A percentile compares a stretch with the other conserved stretches of the same genome.
Conservation (phyloP, 2,888 invertebrate genomes). For the Atrina japonica region DNA sequence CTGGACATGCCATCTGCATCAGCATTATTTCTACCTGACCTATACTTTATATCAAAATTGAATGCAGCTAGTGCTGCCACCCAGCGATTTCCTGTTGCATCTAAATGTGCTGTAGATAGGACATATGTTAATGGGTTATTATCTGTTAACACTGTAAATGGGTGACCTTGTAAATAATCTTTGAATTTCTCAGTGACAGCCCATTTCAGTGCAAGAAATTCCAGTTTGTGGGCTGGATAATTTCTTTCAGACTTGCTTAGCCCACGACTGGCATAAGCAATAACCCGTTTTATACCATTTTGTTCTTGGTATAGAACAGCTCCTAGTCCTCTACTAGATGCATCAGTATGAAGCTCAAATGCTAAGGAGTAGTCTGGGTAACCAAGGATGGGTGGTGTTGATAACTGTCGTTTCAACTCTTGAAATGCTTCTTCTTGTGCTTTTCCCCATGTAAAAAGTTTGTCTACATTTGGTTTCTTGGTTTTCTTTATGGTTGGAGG, state of each 20-base stretch:
- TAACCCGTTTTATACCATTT: not conserved
- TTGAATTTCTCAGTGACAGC: not conserved
- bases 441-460: not conserved
- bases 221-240: not conserved
- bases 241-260: not conserved
- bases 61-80: not conserved
- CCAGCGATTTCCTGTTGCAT: not conserved
- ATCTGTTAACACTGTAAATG: too few relatives aligned
- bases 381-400: constrained; percentile 14
- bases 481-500: too few relatives aligned
- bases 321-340: not conserved
- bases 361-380: constrained; percentile 4
- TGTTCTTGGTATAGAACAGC: constrained; percentile 22
- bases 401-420: not conserved
- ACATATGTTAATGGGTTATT: constrained; percentile 4
- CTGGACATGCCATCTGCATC: constrained; percentile 1
- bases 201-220: not conserved
- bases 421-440: constrained; percentile 15
- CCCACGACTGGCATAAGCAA: constrained; percentile 1
- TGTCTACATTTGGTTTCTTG: not conserved
- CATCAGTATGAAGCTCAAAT: constrained; percentile 18
- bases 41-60: not conserved
- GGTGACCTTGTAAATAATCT: not conserved
- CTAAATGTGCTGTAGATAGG: not conserved
- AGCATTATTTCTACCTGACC: not conserved